A percentile compares a stretch with the other conserved stretches of the same genome.
phyloP scores from a whole-genome alignment of 2,888 invertebrate species.

The Nipponacmea schrenckii region DNA sequence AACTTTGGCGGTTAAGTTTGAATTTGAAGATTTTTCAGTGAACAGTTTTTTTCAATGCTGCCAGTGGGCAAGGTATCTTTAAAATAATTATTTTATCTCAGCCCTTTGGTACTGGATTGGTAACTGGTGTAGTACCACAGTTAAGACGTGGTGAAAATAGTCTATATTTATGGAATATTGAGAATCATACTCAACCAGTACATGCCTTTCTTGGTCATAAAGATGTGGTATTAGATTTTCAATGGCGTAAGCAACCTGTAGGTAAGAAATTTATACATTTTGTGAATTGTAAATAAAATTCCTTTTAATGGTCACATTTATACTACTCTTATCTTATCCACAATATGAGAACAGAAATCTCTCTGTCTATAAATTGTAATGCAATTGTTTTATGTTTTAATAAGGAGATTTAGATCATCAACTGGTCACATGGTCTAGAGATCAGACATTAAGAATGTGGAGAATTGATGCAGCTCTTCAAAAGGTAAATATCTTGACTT shows the following conservation, averaged over 20 bases:
- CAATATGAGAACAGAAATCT: neutral
- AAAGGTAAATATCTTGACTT: constrained; percentile 73
- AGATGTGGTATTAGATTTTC: constrained; percentile 94
- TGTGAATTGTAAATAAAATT: constrained; percentile 65
- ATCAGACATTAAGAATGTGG: constrained; percentile 92
- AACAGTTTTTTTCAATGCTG: no score
- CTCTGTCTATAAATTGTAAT: no score
- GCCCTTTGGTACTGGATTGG: constrained; percentile 91
- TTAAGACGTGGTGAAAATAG: constrained; percentile 88
- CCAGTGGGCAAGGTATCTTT: no score
- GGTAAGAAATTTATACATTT: constrained; percentile 38
- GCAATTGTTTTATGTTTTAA: constrained; percentile 7
- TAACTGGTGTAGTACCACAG: constrained; percentile 93
- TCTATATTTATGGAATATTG: constrained; percentile 80
- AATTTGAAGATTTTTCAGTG: no score
- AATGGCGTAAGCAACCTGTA: constrained; percentile 79
- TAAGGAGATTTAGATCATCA: constrained; percentile 78
- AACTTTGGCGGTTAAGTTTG: no score
- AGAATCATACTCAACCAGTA: constrained; percentile 73
- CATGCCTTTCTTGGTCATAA: constrained; percentile 94
- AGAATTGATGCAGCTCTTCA: constrained; percentile 86
- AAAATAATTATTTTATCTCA: constrained; percentile 64
- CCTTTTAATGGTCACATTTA: neutral
- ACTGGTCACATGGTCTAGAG: constrained; percentile 93
- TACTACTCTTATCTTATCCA: neutral